Base-by-base conservation (phyloP, 2,888 invertebrate species). In the Cylloceria caligata region DNA sequence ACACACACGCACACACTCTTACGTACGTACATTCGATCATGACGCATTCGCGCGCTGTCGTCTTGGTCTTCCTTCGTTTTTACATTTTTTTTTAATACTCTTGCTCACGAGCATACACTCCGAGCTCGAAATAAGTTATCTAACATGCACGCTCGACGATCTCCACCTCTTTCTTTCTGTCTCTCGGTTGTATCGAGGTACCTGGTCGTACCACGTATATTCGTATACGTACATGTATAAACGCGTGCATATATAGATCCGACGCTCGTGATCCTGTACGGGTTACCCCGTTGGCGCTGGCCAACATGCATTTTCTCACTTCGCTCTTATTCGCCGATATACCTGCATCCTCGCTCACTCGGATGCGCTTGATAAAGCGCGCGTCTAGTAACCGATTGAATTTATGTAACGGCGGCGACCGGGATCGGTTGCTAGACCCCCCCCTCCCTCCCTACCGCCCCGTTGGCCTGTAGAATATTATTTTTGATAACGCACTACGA, bases 341-440 rank as follows among this genome's bases (percentile, higher is more conserved):
- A 13, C 11, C 24, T 11, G 24, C 9, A 3, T 2, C 49, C 49
- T 47, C 30, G 57, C n/a, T 57, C 27, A 30, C 16, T 34, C 34
- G 57, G 34, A 57, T 34, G 57, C 34, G 60, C 16, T 60, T 36
- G 34, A 30, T 34, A 60, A 60, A 34, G 30, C 60, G 84, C 84
- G 62, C 78, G 83, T 83, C 88, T 82, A 88, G 84, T 86, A 88
- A 86, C 85, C 85, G 89, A 89, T 90, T 87, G 87, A 89, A 87
- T 89, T 90, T 90, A 91, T 87, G 90, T 90, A 90, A 90, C 86
- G 73, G 83, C 42, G 36, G 80, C 85, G 84, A 86, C 85, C 77
- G 77, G 76, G 81, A 42, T 16, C 34, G 30, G 24, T 11, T 4
- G 5, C 19, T 16, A 0, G 36, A 7, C 24, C 16, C 27, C 42